Evolutionary conservation across 2,888 invertebrate genomes (phyloP), one percentile per base, ranked within the genome.

Genomic region (Xanthia icteritia): DNA sequence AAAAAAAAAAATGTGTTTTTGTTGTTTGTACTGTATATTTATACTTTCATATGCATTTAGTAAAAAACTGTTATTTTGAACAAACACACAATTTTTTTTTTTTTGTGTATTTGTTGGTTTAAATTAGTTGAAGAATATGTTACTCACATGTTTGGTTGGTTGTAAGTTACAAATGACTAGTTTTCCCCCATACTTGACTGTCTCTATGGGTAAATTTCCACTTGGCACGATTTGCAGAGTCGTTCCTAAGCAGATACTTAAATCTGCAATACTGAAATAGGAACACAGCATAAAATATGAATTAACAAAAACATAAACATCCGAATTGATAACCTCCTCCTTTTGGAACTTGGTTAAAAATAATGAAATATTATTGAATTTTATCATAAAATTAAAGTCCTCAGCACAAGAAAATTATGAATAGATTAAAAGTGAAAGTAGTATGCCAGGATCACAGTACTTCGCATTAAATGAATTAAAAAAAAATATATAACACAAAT

Each of bases 141-240:
- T 73, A 96, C 97, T 97, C 97, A 99, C 99, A 96, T 99, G 99
- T 97, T 99, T 99, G 5, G 99, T 99, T n/a, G 98, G 98, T 93
- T 99, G 99, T 73, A 99, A 96, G 96, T 99, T 99, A 84, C 99
- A 98, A 89, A 99, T 99, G 31, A 98, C 99, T 73, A 99, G 95
- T 93, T 98, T 98, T 6, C 99, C 99, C 42, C 98, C 98, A 92
- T 98, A 98, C 92, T 98, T 98, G 88, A 98, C 98, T 82, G 98
- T 98, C 91, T 97, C 97, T 56, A 99, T 94, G 6, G 99, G 99
- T 86, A 99, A 96, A 94, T 98, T 99, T 23, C 99, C 99, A 95
- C 99, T 99, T 61, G 99, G 99, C 85, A 99, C 97, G 88, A 99
- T 99, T 97, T 99, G 99, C 72, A 99, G 96, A 9, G 99, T 99